phyloP scores from a whole-genome alignment of 2,797 vertebrate species.

The Phylloscopus collybita region DNA sequence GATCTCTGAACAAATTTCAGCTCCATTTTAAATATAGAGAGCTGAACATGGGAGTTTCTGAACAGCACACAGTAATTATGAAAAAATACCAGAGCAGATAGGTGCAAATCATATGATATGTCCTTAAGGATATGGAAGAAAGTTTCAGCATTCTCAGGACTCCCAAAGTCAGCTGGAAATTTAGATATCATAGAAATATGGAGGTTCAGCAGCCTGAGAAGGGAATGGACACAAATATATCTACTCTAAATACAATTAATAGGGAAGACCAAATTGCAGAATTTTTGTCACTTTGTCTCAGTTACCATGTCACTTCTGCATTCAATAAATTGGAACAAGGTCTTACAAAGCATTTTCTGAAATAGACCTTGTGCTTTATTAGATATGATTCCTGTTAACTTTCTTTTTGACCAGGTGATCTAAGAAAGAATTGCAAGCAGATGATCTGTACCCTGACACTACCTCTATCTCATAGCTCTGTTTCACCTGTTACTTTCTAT shows the following conservation, averaged over 20 bases:
- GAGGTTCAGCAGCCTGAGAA: background rate
- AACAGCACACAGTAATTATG: background rate
- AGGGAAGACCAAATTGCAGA: background rate
- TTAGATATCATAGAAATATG: background rate
- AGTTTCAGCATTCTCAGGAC: background rate
- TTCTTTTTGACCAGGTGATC: background rate
- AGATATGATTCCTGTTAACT: background rate
- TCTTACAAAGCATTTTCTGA: background rate
- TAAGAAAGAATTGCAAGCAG: background rate
- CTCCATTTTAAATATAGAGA: background rate
- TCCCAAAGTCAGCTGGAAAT: background rate
- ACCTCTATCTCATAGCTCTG: background rate
- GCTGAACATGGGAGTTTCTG: background rate
- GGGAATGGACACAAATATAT: background rate
- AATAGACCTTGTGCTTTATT: background rate
- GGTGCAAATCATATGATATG: background rate
- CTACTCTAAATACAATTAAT: background rate
- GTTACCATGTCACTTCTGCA: background rate
- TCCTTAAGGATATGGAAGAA: background rate
- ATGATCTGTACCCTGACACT: background rate
- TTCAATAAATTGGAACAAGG: background rate
- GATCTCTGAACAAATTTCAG: background rate
- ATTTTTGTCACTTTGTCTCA: background rate
- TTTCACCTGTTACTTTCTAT: background rate
- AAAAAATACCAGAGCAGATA: background rate